These are phyloP conservation scores for Prenolepis imparis DNA, from an alignment of 2,888 invertebrate species.

Conservation along the genomic window DNA sequence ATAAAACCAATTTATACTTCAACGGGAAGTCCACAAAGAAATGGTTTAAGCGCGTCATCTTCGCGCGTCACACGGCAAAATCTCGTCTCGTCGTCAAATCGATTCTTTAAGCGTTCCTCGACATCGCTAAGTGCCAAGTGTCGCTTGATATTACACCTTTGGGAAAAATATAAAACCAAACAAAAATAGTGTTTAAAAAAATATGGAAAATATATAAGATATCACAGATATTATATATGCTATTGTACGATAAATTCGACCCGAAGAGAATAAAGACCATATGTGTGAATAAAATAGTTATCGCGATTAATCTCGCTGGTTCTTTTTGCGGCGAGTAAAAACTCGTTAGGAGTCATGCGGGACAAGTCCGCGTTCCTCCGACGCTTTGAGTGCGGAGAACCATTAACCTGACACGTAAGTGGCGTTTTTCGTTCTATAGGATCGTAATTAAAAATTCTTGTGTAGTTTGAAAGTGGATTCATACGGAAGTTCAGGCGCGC, in stretches of 20 bases:
- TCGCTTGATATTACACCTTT: no score
- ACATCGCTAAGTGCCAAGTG: no score
- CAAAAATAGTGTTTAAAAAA: background rate
- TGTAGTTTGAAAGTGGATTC: constrained; percentile 51
- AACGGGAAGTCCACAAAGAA: constrained; percentile 43
- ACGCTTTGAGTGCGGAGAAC: constrained; percentile 2
- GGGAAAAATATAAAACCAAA: background rate
- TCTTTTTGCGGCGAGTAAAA: background rate
- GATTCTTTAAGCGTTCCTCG: constrained; percentile 10
- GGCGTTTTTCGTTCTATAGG: constrained; percentile 51
- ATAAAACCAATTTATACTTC: constrained; percentile 58
- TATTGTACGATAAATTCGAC: background rate
- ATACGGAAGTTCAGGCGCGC: constrained; percentile 40
- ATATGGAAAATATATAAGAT: background rate
- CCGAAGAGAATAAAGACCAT: constrained; percentile 18
- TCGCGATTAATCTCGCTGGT: constrained; percentile 3
- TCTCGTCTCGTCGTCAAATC: constrained; percentile 26
- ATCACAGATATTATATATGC: background rate
- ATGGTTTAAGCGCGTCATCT: constrained; percentile 28
- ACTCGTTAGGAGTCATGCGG: background rate
- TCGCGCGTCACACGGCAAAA: constrained; percentile 10
- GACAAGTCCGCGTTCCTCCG: constrained; percentile 8
- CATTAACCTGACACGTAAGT: constrained; percentile 49
- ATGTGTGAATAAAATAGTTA: constrained; percentile 38
- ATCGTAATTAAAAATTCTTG: constrained; percentile 55